Percentiles rank a stretch among this genome's conserved stretches.
Conservation (phyloP, 2,888 invertebrate genomes). For the Anthrax anthrax region DNA sequence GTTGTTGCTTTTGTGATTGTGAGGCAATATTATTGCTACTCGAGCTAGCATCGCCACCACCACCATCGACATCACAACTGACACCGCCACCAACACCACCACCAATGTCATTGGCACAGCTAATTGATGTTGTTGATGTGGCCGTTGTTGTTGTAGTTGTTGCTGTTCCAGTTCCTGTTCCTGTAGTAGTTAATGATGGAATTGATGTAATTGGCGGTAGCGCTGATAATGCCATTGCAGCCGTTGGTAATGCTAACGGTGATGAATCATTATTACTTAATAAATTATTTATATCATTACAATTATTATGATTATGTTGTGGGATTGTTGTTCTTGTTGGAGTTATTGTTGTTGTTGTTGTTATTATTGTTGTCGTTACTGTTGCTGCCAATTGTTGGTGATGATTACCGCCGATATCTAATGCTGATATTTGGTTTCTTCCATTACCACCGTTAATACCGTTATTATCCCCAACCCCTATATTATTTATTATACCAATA, state of each 20-base stretch:
- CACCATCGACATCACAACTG: not conserved
- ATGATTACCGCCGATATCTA: not conserved
- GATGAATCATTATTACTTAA: not conserved
- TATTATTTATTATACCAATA: conserved; percentile 7
- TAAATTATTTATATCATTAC: conserved; percentile 1
- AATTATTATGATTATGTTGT: not conserved
- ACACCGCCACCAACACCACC: not conserved
- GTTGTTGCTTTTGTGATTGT: not conserved
- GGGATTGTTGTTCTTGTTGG: conserved; percentile 3
- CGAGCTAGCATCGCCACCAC: not conserved
- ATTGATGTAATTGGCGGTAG: not conserved
- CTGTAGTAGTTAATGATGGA: not conserved
- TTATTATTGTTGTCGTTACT: not conserved
- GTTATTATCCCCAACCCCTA: not conserved
- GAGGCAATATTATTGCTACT: not conserved
- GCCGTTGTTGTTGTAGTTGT: conserved; percentile 1
- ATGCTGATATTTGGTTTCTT: too few species aligned
- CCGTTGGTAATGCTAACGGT: conserved; percentile 6
- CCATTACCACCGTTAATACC: not conserved
- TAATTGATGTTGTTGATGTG: not conserved
- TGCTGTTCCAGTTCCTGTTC: not conserved
- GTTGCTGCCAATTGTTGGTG: not conserved
- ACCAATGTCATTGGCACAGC: not conserved
- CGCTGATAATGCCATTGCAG: not conserved
- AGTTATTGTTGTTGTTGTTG: conserved; percentile 3